These are phyloP conservation scores for Xiphophorus birchmanni DNA, from an alignment of 2,797 vertebrate genomes.

Conservation along the genomic window DNA sequence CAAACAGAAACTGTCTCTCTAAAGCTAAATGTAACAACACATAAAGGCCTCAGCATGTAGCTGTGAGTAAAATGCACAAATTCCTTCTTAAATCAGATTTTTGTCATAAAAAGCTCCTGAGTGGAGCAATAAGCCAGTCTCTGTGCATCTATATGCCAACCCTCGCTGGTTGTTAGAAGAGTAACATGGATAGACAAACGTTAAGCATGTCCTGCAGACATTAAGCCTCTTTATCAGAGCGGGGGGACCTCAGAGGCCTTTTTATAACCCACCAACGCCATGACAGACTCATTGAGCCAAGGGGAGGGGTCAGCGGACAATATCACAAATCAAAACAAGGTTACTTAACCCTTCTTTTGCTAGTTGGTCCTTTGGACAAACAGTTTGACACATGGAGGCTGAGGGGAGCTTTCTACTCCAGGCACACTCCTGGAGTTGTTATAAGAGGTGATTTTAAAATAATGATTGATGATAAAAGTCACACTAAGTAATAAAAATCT, in stretches of 20 bases:
- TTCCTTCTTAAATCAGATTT: slow-evolving; percentile 49
- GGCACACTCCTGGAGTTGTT: background rate
- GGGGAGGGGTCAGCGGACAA: slow-evolving; percentile 80
- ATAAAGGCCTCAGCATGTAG: slow-evolving; percentile 58
- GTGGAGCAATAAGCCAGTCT: slow-evolving; percentile 70
- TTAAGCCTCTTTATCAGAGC: slow-evolving; percentile 81
- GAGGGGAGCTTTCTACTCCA: background rate
- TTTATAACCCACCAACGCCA: slow-evolving; percentile 80
- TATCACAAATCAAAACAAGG: slow-evolving; percentile 75
- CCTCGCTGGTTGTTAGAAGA: slow-evolving; percentile 67
- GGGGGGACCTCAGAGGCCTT: slow-evolving; percentile 75
- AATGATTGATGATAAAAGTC: background rate
- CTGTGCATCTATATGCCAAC: slow-evolving; percentile 75
- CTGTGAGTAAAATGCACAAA: slow-evolving; percentile 50
- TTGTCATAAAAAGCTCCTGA: slow-evolving; percentile 78
- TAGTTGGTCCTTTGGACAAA: slow-evolving; percentile 4
- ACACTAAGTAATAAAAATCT: background rate
- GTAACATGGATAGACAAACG: slow-evolving; percentile 76
- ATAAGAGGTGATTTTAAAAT: background rate
- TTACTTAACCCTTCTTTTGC: slow-evolving; percentile 75
- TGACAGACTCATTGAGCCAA: slow-evolving; percentile 57
- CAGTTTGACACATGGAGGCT: background rate
- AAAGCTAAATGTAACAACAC: slow-evolving; percentile 65
- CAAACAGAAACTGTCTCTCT: slow-evolving; percentile 52
- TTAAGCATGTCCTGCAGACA: slow-evolving; percentile 83